A percentile compares a stretch with the other conserved stretches of the same genome.
Evolutionary conservation across 2,113 vertebrate species (phyloP).

Genomic region (Fukomys damarensis): DNA sequence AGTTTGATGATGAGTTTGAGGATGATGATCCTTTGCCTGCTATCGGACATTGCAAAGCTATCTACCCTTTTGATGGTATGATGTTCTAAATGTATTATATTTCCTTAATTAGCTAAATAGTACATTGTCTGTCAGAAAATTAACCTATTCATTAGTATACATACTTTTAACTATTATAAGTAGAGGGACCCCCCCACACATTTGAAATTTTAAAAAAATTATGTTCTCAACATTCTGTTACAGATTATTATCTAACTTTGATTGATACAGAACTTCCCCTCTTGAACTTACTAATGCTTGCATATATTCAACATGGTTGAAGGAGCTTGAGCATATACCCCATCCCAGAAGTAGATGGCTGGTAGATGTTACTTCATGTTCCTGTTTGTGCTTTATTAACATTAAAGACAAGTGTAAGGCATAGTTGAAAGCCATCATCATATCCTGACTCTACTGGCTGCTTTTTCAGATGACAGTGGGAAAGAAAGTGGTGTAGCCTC

Average conservation of each 20-base stretch:
- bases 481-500: not conserved
- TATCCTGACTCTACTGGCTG: not conserved
- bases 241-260: constrained; percentile 20
- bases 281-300: not conserved
- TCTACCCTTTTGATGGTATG: constrained; percentile 97
- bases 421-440: not conserved
- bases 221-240: not conserved
- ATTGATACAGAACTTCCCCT: not conserved
- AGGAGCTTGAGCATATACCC: not conserved
- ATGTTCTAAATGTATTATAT: constrained; percentile 42
- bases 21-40: constrained; percentile 98
- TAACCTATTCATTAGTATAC: constrained; percentile 28
- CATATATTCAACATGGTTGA: not conserved
- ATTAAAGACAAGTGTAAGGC: not conserved
- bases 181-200: not conserved
- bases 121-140: constrained; percentile 21
- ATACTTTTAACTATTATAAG: constrained; percentile 47
- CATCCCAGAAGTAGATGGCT: not conserved
- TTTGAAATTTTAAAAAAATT: constrained; percentile 39
- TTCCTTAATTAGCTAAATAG: constrained; percentile 23
- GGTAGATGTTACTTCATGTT: not conserved
- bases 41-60: constrained; percentile 98
- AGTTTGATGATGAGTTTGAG: constrained; percentile 99
- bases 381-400: not conserved
- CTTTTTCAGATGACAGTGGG: not conserved